A percentile compares a stretch with the other conserved stretches of the same genome.
These are phyloP conservation scores for Porites rus DNA, from an alignment of 92 coral and sea anemone species.

Conservation along the genomic window DNA sequence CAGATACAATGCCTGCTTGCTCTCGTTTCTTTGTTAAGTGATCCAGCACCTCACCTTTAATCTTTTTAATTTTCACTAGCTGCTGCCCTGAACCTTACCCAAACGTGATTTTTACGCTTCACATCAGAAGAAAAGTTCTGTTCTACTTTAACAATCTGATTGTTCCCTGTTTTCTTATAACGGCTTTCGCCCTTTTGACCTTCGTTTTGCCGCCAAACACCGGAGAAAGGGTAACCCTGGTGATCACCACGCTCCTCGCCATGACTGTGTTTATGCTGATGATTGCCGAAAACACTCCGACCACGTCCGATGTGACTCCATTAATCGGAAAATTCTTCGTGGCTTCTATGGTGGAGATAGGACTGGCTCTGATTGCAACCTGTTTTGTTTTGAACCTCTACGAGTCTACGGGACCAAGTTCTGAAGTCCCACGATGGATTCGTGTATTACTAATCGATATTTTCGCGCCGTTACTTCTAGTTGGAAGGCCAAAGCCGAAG, in stretches of 20 bases:
- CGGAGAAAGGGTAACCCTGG: constrained; percentile 97
- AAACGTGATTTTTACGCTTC: constrained; percentile 88
- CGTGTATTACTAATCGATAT: constrained; percentile 77
- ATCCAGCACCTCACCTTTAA: not conserved
- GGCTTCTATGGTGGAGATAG: constrained; percentile 98
- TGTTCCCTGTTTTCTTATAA: constrained; percentile 96
- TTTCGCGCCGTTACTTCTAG: constrained; percentile 88
- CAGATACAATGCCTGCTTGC: too few species aligned
- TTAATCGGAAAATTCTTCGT: constrained; percentile 97
- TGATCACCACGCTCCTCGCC: constrained; percentile 96
- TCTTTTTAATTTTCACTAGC: constrained; percentile 42
- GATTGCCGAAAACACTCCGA: constrained; percentile 99
- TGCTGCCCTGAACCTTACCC: constrained; percentile 98
- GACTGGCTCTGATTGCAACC: constrained; percentile 91
- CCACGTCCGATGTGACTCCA: constrained; percentile 98
- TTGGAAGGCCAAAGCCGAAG: constrained; percentile 72
- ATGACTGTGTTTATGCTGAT: constrained; percentile 98
- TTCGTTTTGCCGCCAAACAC: constrained; percentile 98
- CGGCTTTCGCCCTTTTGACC: constrained; percentile 94
- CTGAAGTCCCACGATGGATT: constrained; percentile 87
- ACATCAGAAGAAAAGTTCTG: constrained; percentile 93
- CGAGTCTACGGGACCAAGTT: constrained; percentile 88
- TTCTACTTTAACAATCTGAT: constrained; percentile 96
- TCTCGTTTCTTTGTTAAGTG: too few species aligned
- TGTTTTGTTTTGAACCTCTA: constrained; percentile 92